phyloP scores from a whole-genome alignment of 1,140 invertebrate species.

The Calephelis nemesis region DNA sequence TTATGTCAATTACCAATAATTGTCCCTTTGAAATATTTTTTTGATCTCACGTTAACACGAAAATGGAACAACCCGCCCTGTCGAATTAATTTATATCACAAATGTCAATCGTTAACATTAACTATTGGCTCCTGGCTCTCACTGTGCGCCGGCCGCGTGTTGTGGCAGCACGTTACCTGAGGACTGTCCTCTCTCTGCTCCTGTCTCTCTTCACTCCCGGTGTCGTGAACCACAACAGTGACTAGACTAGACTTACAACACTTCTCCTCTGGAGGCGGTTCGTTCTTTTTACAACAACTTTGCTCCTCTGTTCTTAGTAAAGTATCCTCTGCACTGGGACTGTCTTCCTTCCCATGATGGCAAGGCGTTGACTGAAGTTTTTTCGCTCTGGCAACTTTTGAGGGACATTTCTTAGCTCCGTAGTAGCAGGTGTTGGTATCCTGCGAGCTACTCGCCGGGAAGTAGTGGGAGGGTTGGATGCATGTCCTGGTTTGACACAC shows the following conservation, averaged over 20 bases:
- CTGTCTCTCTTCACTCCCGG: constrained; percentile 21
- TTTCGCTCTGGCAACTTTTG: constrained; percentile 56
- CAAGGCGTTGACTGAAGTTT: constrained; percentile 38
- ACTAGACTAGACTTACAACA: constrained; percentile 51
- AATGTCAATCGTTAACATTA: constrained; percentile 10
- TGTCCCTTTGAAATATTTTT: too few species aligned
- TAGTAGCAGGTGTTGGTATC: constrained; percentile 51
- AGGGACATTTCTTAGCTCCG: constrained; percentile 60
- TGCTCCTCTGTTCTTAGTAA: constrained; percentile 47
- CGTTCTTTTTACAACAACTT: constrained; percentile 54
- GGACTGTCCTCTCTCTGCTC: constrained; percentile 53
- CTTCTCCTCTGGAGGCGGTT: constrained; percentile 40
- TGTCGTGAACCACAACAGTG: constrained; percentile 42
- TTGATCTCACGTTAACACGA: too few species aligned
- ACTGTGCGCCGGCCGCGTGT: constrained; percentile 38
- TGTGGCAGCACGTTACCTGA: constrained; percentile 61
- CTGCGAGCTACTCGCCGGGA: constrained; percentile 42
- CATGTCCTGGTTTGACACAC: constrained; percentile 64
- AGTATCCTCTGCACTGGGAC: constrained; percentile 57
- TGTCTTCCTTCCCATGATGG: constrained; percentile 48
- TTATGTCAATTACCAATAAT: too few species aligned
- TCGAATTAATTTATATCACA: neutral
- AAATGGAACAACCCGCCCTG: too few species aligned
- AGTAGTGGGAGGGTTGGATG: constrained; percentile 67
- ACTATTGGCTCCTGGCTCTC: constrained; percentile 68